Percentiles rank a stretch among this genome's conserved stretches.
These are phyloP conservation scores for Hystrix cristata DNA, from an alignment of 2,113 vertebrate genomes.

Conservation along the genomic window DNA sequence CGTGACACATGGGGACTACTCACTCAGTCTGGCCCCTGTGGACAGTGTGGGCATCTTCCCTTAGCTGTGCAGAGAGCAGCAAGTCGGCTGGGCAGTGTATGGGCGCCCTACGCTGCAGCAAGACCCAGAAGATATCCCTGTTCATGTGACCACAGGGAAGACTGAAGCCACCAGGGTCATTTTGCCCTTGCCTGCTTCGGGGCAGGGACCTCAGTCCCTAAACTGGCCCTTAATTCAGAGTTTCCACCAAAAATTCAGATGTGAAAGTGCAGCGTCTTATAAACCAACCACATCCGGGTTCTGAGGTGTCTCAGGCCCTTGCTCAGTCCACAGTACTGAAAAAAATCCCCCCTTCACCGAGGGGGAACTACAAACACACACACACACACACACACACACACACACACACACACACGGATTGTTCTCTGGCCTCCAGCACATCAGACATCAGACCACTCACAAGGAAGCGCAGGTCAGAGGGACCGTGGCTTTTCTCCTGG, in stretches of 20 bases:
- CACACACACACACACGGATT: not conserved
- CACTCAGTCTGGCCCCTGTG: not conserved
- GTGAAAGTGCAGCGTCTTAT: not conserved
- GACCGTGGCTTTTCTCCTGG: accelerated
- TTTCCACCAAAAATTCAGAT: not conserved
- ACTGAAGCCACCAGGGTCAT: not conserved
- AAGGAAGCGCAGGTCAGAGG: not conserved
- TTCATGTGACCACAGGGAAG: too few species aligned
- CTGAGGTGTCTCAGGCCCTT: not conserved
- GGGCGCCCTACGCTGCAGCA: not conserved
- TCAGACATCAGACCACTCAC: not conserved
- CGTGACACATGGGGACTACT: not conserved
- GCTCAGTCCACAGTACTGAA: not conserved
- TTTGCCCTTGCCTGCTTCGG: not conserved
- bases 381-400: not conserved
- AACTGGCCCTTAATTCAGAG: accelerated
- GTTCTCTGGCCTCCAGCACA: not conserved
- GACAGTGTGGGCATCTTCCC: not conserved
- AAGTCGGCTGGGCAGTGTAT: not conserved
- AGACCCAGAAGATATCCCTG: not conserved
- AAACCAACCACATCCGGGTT: not conserved
- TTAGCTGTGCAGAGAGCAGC: not conserved
- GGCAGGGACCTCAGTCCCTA: not conserved
- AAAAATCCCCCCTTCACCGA: not conserved
- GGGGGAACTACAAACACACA: not conserved